A percentile compares a stretch with the other conserved stretches of the same genome.
These are phyloP conservation scores for Trachelus stipa DNA, from an alignment of 2,888 invertebrate genomes.

Conservation along the genomic window DNA sequence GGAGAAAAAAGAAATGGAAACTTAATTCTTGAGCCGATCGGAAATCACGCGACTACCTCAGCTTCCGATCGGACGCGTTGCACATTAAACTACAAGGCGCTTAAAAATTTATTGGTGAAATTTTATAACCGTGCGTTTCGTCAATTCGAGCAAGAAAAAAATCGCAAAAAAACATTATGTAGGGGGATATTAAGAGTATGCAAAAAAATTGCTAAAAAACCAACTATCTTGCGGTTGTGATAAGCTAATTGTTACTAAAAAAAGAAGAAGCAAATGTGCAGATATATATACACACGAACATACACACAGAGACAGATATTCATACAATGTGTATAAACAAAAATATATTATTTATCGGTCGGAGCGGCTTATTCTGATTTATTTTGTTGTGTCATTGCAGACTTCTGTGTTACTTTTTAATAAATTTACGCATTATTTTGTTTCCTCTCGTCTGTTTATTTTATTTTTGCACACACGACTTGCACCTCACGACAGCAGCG, in stretches of 20 bases:
- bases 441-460: slow-evolving; percentile 29
- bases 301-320: no score
- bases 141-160: no score
- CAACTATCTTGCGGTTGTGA: slow-evolving; percentile 34
- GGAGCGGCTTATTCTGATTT: slow-evolving; percentile 39
- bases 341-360: slow-evolving; percentile 26
- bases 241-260: slow-evolving; percentile 22
- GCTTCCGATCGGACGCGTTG: no score
- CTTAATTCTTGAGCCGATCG: no score
- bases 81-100: no score
- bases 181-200: no score
- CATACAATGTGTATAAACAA: neutral
- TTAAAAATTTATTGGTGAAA: no score
- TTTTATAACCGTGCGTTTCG: no score
- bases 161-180: no score
- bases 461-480: slow-evolving; percentile 17
- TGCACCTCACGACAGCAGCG: neutral
- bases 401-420: slow-evolving; percentile 52
- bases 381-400: slow-evolving; percentile 46
- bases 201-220: no score
- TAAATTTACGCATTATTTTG: slow-evolving; percentile 51
- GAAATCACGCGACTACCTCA: no score
- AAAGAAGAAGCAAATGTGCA: neutral
- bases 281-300: neutral
- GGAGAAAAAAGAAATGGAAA: no score